phyloP scores from a whole-genome alignment of 2,113 vertebrate species.

The Eretmochelys imbricata region DNA sequence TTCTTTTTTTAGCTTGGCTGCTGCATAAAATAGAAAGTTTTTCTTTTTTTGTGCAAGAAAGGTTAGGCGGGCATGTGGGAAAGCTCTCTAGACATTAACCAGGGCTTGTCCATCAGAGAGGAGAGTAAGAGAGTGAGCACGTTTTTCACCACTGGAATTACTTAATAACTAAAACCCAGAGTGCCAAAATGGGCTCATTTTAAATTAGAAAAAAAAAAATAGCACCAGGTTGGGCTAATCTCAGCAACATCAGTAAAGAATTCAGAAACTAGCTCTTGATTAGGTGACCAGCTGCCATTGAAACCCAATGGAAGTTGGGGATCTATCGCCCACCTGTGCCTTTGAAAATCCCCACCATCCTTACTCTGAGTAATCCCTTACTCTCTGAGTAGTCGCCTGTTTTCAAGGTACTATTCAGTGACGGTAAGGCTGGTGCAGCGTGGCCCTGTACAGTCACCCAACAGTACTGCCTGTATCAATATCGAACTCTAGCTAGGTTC shows the following conservation, averaged over 20 bases:
- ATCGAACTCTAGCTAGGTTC: neutral
- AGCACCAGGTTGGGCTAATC: neutral
- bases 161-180: neutral
- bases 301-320: neutral
- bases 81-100: neutral
- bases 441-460: neutral
- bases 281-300: neutral
- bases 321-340: neutral
- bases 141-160: conserved; percentile 1
- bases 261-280: neutral
- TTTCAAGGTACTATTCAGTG: neutral
- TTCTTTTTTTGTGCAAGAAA: neutral
- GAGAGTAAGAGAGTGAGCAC: neutral
- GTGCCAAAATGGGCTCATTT: neutral
- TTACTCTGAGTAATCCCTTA: neutral
- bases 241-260: neutral
- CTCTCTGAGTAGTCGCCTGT: neutral
- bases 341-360: neutral
- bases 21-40: conserved; percentile 8
- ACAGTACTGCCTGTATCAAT: neutral
- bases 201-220: neutral
- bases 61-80: conserved; percentile 12
- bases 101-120: accelerated
- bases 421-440: neutral
- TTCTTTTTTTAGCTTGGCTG: conserved; percentile 50